phyloP scores from a whole-genome alignment of 2,113 vertebrate genomes.

The Craseonycteris thonglongyai region DNA sequence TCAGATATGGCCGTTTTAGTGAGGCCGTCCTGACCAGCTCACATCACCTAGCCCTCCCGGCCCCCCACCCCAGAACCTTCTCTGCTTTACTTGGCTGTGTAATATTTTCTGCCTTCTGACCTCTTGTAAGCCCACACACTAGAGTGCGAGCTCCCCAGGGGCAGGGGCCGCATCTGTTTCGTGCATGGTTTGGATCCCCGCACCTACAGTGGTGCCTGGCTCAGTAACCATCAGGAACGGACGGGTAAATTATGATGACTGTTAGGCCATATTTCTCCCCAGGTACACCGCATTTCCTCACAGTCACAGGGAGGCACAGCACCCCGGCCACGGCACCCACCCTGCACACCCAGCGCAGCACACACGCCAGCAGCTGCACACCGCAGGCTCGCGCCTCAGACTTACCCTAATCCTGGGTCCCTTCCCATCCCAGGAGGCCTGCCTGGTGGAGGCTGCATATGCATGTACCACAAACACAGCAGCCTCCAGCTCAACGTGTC shows the following conservation, averaged over 20 bases:
- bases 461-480: not conserved
- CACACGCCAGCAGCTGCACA: not conserved
- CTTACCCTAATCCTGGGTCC: fast-evolving
- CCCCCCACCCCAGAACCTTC: not conserved
- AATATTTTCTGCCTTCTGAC: not conserved
- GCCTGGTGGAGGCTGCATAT: not conserved
- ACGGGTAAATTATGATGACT: fast-evolving
- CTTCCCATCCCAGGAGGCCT: not conserved
- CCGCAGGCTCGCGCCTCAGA: not conserved
- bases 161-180: not conserved
- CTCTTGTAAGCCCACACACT: not conserved
- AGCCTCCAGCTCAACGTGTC: not conserved
- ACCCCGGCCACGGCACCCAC: fast-evolving
- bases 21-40: not conserved
- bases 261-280: no score
- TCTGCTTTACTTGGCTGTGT: not conserved
- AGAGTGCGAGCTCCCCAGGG: not conserved
- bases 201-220: not conserved
- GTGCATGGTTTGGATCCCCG: not conserved
- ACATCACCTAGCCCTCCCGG: not conserved
- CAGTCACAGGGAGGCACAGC: not conserved
- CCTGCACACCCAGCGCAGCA: not conserved
- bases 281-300: fast-evolving
- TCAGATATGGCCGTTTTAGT: not conserved
- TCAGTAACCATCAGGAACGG: not conserved